Evolutionary conservation across 2,113 vertebrate species (phyloP), one percentile per base, ranked within the genome.

Genomic region (Chaetorhynchus papuensis): DNA sequence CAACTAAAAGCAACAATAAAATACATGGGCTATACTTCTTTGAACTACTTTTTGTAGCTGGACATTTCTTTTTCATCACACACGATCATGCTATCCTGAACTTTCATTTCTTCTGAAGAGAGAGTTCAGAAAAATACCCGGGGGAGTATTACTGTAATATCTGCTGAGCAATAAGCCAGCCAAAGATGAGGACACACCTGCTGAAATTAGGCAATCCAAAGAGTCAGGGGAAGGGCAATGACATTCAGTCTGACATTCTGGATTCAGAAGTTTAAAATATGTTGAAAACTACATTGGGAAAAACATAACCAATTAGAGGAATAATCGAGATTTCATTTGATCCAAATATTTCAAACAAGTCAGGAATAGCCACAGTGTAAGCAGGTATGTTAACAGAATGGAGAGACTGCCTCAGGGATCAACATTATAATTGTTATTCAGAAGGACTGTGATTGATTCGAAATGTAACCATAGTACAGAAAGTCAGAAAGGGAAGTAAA

Each of bases 271-370:
- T 78, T 78, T 37, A 79, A 89, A 91, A 68, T 26, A 68, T 24
- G 41, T 53, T 66, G 66, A 85, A 91, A 95, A 84, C 15, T 57
- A 74, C 2, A 2, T 12, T 53, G 30, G 37, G 13, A 84, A 82
- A 94, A 94, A 33, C 44, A 61, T 65, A 52, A 61, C 28, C 26
- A 60, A 39, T 74, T 59, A 91, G 77, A 95, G 33, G 50, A 91
- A 64, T 47, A 68, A 72, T 33, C 8, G 13, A 83, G 69, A 76
- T 19, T 93, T 91, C 52, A 89, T 79, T 87, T 82, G 78, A 96
- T 93, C 53, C 50, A 87, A 89, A 21, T 82, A 79, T 65, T 94
- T 95, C 57, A 65, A 96, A 80, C 87, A 95, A 96, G 89, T 89
- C 66, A 54, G 77, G 87, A 96, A 96, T 21, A 94, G 89, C 63